Base-by-base conservation (phyloP, 2,888 invertebrate genomes). In the Eumacrocentrus americanus region DNA sequence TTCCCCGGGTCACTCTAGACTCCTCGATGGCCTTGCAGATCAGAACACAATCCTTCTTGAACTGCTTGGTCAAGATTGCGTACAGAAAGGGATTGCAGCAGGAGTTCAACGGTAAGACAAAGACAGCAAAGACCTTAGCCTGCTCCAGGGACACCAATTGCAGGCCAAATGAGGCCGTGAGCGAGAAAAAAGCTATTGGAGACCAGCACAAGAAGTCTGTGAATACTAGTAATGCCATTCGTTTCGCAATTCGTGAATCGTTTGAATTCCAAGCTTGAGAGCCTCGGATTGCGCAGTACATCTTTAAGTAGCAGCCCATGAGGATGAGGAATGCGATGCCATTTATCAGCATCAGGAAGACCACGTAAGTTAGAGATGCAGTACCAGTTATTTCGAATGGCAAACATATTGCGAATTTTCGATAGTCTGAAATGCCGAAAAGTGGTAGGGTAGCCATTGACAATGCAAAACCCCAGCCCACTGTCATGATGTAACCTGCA, bases 131-230 rank as follows among this genome's bases (percentile, higher is more conserved):
- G 69, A 94, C 90, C 84, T 98, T 98, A 47, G 98, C 97, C 82
- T 95, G 94, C 79, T 97, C 96, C 62, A 98, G 84, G 1, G 94
- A 92, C 23, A 98, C 92, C 50, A 98, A 84, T 63, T 93, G 94
- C 66, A 91, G 84, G 7, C 97, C 97, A 78, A 95, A 93, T 5
- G 95, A 92, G 14, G 98, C 96, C 0, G 96, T 95, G 35, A 98
- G 84, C 4, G 96, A 92, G 80, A 95, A 94, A 82, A 98, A 95
- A 1, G 98, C 95, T 65, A 98, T 96, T 0, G 98, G 98, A 2
- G 96, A 94, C 98, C 98, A 98, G 83, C 98, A 98, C 47, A 97
- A 84, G 76, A 98, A 95, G 81, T 98, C 98, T 0, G 98, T 98
- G 81, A 97, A 96, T 2, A 98, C 97, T 58, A 98, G 85, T 42